A percentile compares a stretch with the other conserved stretches of the same genome.
Conservation (phyloP, 2,113 vertebrate genomes). For the Menura novaehollandiae region DNA sequence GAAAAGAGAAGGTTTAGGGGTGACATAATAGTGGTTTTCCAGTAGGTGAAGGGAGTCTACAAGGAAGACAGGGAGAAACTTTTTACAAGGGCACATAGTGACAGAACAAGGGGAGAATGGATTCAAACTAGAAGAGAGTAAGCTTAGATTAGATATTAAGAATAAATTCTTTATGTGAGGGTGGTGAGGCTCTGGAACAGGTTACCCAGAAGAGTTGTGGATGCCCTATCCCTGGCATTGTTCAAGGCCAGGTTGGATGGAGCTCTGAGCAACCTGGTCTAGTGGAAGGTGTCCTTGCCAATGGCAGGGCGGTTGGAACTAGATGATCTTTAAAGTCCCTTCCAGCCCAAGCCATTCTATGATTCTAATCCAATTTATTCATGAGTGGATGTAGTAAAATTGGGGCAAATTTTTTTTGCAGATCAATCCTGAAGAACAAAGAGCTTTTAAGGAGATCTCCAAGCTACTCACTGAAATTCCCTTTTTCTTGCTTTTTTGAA, state of each 20-base stretch:
- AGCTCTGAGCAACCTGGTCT: background rate
- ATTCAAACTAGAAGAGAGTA: background rate
- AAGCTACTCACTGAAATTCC: background rate
- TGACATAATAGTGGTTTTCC: background rate
- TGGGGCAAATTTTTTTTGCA: background rate
- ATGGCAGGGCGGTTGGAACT: background rate
- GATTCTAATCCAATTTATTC: background rate
- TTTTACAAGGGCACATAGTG: background rate
- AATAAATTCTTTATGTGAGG: background rate
- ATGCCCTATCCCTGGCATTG: background rate
- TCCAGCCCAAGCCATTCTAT: background rate
- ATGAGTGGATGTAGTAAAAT: background rate
- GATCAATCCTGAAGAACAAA: background rate
- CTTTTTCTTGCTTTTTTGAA: background rate
- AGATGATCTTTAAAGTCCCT: background rate
- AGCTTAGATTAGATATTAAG: background rate
- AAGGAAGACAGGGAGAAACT: background rate
- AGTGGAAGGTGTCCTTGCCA: background rate
- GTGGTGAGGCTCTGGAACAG: background rate
- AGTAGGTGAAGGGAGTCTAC: background rate
- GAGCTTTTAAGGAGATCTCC: background rate
- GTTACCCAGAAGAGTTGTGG: background rate
- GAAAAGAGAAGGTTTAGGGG: background rate
- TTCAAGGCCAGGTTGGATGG: background rate
- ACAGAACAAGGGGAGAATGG: background rate